Conservation (phyloP, 1,140 invertebrate species). For the Homarus americanus region DNA sequence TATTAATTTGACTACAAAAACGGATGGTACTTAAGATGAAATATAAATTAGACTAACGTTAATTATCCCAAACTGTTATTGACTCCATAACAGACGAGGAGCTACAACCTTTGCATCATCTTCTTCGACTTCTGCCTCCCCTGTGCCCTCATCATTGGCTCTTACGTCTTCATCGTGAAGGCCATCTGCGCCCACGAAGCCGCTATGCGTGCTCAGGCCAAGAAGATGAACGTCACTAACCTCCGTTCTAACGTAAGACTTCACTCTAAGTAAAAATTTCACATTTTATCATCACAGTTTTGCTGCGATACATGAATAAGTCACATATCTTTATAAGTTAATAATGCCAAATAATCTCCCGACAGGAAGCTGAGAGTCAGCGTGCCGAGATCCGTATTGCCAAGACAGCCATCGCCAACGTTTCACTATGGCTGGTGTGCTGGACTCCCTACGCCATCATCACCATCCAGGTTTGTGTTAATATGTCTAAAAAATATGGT, state of each 20-base stretch:
- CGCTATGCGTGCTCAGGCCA: slow-evolving; percentile 78
- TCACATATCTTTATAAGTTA: too few relatives aligned
- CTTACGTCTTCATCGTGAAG: slow-evolving; percentile 79
- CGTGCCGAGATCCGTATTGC: slow-evolving; percentile 76
- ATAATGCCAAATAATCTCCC: too few relatives aligned
- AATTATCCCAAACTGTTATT: too few relatives aligned
- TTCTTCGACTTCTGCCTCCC: slow-evolving; percentile 75
- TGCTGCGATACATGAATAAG: too few relatives aligned
- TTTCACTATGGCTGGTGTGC: slow-evolving; percentile 78
- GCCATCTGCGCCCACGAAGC: slow-evolving; percentile 80
- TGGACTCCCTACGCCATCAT: slow-evolving; percentile 79
- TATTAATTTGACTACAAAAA: not conserved
- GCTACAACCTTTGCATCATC: slow-evolving; percentile 66
- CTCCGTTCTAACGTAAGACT: slow-evolving; percentile 76
- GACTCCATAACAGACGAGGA: slow-evolving; percentile 48
- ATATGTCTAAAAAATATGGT: too few relatives aligned
- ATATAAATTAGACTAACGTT: too few relatives aligned
- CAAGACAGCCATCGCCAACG: slow-evolving; percentile 78
- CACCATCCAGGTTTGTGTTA: slow-evolving; percentile 75
- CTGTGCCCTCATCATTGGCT: slow-evolving; percentile 76
- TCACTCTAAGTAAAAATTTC: too few relatives aligned
- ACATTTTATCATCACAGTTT: too few relatives aligned
- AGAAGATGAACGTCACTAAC: slow-evolving; percentile 78
- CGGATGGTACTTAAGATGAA: too few relatives aligned
- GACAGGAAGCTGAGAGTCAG: slow-evolving; percentile 72